phyloP scores from a whole-genome alignment of 2,888 invertebrate species.

The Cremastinae sp. region DNA sequence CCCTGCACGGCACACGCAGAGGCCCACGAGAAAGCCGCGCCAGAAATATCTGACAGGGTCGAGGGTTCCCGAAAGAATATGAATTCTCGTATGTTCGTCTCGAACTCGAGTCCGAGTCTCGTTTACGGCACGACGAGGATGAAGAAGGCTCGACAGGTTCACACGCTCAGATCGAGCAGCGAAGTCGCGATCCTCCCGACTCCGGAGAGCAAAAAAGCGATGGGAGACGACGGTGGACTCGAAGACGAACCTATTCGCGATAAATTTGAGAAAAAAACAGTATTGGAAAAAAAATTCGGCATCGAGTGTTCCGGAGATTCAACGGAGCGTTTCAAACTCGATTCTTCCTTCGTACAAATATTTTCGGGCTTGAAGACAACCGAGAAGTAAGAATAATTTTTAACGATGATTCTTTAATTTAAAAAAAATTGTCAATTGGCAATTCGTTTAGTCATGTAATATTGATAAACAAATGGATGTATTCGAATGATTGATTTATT shows the following conservation, averaged over 20 bases:
- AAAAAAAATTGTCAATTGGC: too few relatives aligned
- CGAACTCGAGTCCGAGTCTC: slow-evolving; percentile 4
- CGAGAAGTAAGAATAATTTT: neutral
- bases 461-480: too few relatives aligned
- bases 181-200: slow-evolving; percentile 1
- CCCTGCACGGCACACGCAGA: slow-evolving; percentile 61
- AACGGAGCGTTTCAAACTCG: slow-evolving; percentile 1
- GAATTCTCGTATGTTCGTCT: slow-evolving; percentile 9
- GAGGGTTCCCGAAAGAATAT: neutral
- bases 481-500: too few relatives aligned
- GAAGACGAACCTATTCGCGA: neutral
- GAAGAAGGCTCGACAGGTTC: slow-evolving; percentile 65
- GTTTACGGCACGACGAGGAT: slow-evolving; percentile 42
- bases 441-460: too few relatives aligned
- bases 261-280: slow-evolving; percentile 4
- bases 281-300: neutral
- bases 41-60: too few relatives aligned
- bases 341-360: slow-evolving; percentile 19
- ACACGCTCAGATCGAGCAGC: slow-evolving; percentile 60
- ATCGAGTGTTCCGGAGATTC: slow-evolving; percentile 52
- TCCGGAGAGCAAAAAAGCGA: slow-evolving; percentile 20
- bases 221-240: slow-evolving; percentile 46
- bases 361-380: neutral
- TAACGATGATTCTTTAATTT: too few relatives aligned
- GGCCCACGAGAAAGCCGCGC: slow-evolving; percentile 25